These are phyloP conservation scores for Rhinophrynus dorsalis DNA, from an alignment of 2,797 vertebrate species.

Conservation along the genomic window DNA sequence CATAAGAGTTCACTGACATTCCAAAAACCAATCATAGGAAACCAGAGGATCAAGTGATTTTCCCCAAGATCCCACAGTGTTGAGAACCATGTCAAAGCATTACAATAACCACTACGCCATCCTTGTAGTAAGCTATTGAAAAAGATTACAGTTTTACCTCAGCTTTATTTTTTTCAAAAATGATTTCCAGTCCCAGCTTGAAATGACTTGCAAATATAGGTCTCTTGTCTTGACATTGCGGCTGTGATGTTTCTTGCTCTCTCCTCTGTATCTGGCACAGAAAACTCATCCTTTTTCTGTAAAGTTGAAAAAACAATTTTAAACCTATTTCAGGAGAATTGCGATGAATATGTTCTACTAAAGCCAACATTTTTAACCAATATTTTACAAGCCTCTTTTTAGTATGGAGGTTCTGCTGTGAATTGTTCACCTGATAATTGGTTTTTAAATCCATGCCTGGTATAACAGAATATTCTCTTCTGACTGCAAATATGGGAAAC, in stretches of 20 bases:
- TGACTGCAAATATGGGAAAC: conserved; percentile 4
- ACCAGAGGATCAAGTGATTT: not conserved
- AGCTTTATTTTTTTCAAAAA: not conserved
- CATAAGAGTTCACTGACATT: not conserved
- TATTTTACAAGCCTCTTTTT: conserved; percentile 19
- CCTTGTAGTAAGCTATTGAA: not conserved
- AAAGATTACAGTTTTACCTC: not conserved
- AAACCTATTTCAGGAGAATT: conserved; percentile 9
- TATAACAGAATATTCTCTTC: not conserved
- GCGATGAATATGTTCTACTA: conserved; percentile 1
- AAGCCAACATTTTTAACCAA: conserved; percentile 22
- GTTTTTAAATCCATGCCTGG: conserved; percentile 4
- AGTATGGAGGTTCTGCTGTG: not conserved
- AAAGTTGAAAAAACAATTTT: conserved; percentile 19
- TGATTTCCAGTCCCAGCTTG: not conserved
- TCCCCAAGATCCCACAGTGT: not conserved
- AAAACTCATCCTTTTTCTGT: not conserved
- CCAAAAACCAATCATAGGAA: not conserved
- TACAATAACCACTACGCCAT: conserved; percentile 1
- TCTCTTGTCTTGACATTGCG: not conserved
- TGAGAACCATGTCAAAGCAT: not conserved
- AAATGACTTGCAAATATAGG: not conserved
- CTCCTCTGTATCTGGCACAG: conserved; percentile 3
- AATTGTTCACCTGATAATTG: conserved; percentile 31
- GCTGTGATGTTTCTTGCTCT: not conserved